Percentiles rank a stretch among this genome's conserved stretches.
phyloP scores from a whole-genome alignment of 2,888 invertebrate species.

The Aplocera efformata region DNA sequence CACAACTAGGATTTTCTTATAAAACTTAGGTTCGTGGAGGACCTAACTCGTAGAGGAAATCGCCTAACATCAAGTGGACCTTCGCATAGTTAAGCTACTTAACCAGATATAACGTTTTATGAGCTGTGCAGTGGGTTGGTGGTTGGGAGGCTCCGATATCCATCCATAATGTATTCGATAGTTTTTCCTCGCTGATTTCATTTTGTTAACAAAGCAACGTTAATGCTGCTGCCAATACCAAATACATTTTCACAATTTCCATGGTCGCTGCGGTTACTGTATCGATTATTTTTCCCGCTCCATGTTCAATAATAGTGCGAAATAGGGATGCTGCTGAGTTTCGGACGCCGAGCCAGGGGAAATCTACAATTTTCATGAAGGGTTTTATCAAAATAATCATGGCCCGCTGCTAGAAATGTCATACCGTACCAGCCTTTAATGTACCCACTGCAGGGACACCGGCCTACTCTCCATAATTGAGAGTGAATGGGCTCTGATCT shows the following conservation, averaged over 20 bases:
- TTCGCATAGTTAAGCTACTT: too few species aligned
- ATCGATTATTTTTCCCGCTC: conserved; percentile 16
- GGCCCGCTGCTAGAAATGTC: too few species aligned
- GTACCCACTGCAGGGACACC: too few species aligned
- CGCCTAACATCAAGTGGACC: too few species aligned
- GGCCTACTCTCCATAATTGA: too few species aligned
- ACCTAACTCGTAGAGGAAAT: too few species aligned
- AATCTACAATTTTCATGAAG: not conserved
- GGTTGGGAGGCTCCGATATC: not conserved
- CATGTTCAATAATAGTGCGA: conserved; percentile 15
- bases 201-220: conserved; percentile 11
- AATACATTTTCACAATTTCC: conserved; percentile 20
- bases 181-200: conserved; percentile 12
- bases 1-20: too few species aligned
- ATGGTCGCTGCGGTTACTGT: conserved; percentile 16
- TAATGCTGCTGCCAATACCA: conserved; percentile 10
- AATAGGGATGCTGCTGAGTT: conserved; percentile 5
- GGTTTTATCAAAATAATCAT: not conserved
- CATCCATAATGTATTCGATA: conserved; percentile 3
- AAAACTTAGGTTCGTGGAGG: too few species aligned
- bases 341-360: not conserved
- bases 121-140: too few species aligned
- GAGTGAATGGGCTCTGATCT: too few species aligned
- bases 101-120: too few species aligned
- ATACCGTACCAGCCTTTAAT: too few species aligned